Evolutionary conservation across 2,888 invertebrate species (phyloP), one percentile per base, ranked within the genome.

Genomic region (Hoplodrina blanda): DNA sequence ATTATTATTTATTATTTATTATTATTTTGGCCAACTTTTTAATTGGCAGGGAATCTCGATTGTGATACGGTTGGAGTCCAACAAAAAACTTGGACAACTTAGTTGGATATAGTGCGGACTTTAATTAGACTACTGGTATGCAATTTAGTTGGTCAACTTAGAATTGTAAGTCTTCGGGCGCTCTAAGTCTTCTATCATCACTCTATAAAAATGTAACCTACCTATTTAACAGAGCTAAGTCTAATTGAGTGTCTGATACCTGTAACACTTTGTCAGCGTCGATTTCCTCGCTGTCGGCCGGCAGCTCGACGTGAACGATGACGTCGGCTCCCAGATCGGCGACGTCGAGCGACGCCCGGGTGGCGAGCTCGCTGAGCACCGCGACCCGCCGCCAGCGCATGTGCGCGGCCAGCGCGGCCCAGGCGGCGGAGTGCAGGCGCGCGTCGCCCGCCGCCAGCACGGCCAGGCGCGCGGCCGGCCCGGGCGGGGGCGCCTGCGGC

Each of bases 381-480:
- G 91, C 91, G 55, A 90, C 67, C 25, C 94, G 93, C 7, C 88
- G 91, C 95, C 95, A 94, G 69, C 88, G 82, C 68, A 89, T 70
- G 50, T 41, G 78, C 59, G 84, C 73, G 69, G 86, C 81, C 69
- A 92, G 82, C 56, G 89, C 87, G 15, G 86, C 85, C 78, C 88
- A 84, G 54, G 88, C 90, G 25, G 72, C 76, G 19, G 88, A 63
- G 44, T 69, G 20, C 13, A 19, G 81, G 17, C 90, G 88, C 71
- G 89, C 87, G 81, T 89, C 91, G 44, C 92, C 91, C 54, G 88
- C 89, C 76, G 88, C 87, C 83, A 89, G 91, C 88, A 89, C 87
- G 80, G 87, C 72, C 62, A 87, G 83, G 62, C 83, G 69, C 19
- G 86, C 88, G n/a, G 86, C 88, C n/a, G 81, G 79, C 55, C 86